Base-by-base conservation (phyloP, 2,888 invertebrate genomes). In the Marronus borbonicus region DNA sequence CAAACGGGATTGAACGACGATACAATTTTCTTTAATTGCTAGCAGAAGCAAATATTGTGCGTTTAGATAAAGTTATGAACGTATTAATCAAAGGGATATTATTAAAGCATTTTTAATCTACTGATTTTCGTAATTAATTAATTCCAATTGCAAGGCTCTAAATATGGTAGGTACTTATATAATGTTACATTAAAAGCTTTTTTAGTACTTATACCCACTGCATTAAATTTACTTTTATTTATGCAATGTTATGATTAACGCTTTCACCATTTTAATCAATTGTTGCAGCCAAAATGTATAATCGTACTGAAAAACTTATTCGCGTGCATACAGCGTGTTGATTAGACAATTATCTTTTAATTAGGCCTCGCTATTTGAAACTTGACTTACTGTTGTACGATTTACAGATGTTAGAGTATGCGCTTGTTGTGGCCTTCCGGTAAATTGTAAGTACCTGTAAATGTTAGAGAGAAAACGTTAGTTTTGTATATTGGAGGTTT, bases 381-480 rank as follows among this genome's bases (percentile, higher is more conserved):
- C 79, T 60, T 79, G 79, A 79, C 79, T 79, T 79, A 79, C 79
- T 44, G 79, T 76, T 52, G 79, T 79, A 36, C 79, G 79, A 72
- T 76, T 64, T n/a, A 76, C 72, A 12, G 79, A 79, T 49, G 76
- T 76, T 58, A 76, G 52, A 28, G 64, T 77, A 31, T 79, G 79
- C 14, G 86, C 87, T 80, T 86, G 81, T 77, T 86, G 85, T 49
- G 86, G 85, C 82, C 84, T 86, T 75, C 87, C 87, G 64, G 83
- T 83, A 78, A 85, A 85, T 55, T 83, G 81, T 79, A 86, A 86
- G 80, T 86, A 87, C 76, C 87, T 87, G 85, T 20, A 85, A 52
- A 70, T 66, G n/a, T 55, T 28, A 36, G n/a, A n/a, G 8, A 64
- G 8, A 64, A 36, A 50, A 50, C 12, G 52, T 50, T 52, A 24